Evolutionary conservation across 2,888 invertebrate species (phyloP).

Genomic region (Diloba caeruleocephala): DNA sequence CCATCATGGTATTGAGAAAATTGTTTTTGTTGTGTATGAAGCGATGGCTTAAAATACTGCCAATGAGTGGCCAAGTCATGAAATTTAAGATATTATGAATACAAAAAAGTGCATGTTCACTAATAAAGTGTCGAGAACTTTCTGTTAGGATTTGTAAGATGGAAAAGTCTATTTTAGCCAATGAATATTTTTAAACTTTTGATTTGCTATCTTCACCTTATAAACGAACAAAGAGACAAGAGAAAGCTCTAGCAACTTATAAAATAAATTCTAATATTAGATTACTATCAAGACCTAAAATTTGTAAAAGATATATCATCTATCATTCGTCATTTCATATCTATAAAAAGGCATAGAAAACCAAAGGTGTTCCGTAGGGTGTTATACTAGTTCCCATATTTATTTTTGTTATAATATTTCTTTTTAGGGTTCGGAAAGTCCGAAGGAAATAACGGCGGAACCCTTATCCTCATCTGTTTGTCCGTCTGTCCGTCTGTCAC

Average conservation of each 20-base stretch:
- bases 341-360: not conserved
- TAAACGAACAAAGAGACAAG: constrained; percentile 8
- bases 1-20: constrained; percentile 25
- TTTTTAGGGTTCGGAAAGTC: no score
- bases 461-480: no score
- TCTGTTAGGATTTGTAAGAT: no score
- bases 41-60: constrained; percentile 7
- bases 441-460: no score
- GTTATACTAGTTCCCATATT: constrained; percentile 1
- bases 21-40: constrained; percentile 11
- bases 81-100: not conserved
- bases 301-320: not conserved
- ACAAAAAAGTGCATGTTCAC: not conserved
- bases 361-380: constrained; percentile 3
- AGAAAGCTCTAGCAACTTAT: constrained; percentile 12
- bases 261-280: constrained; percentile 5
- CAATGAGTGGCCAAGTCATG: constrained; percentile 8
- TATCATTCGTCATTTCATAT: not conserved
- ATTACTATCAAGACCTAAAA: constrained; percentile 12
- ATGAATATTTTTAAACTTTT: not conserved
- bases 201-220: not conserved
- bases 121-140: not conserved
- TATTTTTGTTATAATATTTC: no score
- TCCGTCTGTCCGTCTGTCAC: no score
- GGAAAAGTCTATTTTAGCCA: not conserved